These are phyloP conservation scores for Halictus quadricinctus DNA, from an alignment of 2,888 invertebrate genomes.

Conservation along the genomic window DNA sequence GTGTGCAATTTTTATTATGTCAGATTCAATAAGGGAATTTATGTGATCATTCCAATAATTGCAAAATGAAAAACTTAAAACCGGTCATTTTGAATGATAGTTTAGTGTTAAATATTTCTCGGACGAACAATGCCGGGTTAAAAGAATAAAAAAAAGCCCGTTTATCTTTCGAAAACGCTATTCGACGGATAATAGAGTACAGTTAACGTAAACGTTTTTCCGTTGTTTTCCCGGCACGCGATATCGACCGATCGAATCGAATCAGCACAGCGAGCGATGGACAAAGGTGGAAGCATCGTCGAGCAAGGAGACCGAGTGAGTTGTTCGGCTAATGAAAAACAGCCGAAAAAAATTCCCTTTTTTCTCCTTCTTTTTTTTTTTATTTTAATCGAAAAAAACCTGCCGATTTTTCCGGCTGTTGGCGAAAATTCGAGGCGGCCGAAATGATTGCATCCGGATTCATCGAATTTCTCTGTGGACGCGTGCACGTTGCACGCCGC, in stretches of 20 bases:
- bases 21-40: neutral
- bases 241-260: conserved; percentile 38
- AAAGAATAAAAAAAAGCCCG: neutral
- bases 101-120: no score
- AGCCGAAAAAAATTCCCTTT: conserved; percentile 14
- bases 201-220: conserved; percentile 33
- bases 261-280: conserved; percentile 39
- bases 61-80: neutral
- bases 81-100: no score
- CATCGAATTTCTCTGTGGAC: conserved; percentile 37
- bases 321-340: conserved; percentile 29
- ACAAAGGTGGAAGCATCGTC: conserved; percentile 32
- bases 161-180: neutral
- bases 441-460: conserved; percentile 32
- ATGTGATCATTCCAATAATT: no score
- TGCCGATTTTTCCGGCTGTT: neutral
- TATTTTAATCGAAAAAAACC: neutral
- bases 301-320: conserved; percentile 52
- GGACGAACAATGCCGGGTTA: neutral
- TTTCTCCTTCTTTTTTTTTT: neutral
- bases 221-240: conserved; percentile 6
- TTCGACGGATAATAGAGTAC: neutral
- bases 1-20: no score
- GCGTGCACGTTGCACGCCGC: neutral
- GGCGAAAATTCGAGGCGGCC: neutral